Evolutionary conservation across 2,113 vertebrate genomes (phyloP).

Genomic region (Vidua macroura): DNA sequence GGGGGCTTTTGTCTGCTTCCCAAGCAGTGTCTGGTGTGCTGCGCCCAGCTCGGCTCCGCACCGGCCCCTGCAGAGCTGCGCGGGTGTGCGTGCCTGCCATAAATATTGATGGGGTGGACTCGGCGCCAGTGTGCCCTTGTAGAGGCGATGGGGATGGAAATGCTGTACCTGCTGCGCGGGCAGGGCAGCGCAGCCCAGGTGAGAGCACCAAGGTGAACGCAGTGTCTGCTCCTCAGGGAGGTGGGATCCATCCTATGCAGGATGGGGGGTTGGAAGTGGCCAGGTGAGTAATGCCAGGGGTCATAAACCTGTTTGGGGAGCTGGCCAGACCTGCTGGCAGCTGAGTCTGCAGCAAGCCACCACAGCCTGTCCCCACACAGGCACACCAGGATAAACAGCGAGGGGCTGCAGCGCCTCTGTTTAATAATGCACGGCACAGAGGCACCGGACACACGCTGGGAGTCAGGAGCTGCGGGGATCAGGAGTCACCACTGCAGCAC

Average conservation of each 20-base stretch:
- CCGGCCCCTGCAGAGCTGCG: conserved; percentile 13
- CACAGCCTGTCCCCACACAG: rapidly evolving
- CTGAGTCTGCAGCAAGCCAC: not conserved
- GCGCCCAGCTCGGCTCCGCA: not conserved
- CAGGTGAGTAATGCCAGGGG: not conserved
- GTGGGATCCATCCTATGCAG: not conserved
- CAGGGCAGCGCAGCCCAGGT: not conserved
- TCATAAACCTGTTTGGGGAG: not conserved
- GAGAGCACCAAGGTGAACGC: not conserved
- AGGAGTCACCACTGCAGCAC: not conserved
- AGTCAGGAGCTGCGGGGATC: not conserved
- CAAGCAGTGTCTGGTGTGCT: not conserved
- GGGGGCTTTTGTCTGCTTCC: not conserved
- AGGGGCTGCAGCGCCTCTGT: conserved; percentile 47
- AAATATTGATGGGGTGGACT: conserved; percentile 54
- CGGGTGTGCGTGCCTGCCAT: conserved; percentile 26
- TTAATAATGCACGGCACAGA: conserved; percentile 48
- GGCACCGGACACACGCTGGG: not conserved
- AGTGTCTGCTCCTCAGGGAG: not conserved
- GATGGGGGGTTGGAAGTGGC: not conserved
- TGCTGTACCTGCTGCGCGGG: not conserved
- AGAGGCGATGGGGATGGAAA: not conserved
- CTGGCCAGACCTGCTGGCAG: not conserved
- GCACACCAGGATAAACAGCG: not conserved
- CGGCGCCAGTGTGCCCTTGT: not conserved